Base-by-base conservation (phyloP, 2,888 invertebrate species). In the Epiblema foenella region DNA sequence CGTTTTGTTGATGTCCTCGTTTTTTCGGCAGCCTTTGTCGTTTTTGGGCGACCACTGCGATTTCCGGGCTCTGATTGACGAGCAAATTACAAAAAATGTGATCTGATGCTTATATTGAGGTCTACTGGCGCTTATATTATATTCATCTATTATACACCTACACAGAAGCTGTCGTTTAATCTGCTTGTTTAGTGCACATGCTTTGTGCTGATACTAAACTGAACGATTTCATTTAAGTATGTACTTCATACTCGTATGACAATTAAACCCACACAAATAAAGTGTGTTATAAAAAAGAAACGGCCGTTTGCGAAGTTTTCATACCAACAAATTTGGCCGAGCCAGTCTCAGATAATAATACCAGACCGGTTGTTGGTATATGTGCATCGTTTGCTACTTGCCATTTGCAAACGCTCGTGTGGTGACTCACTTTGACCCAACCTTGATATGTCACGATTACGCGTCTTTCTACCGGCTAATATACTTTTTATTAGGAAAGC, bases 11-110 rank as follows among this genome's bases (percentile, higher is more conserved):
- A 83, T 79, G 83, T 80, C 78, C 81, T 81, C 81, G 85, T 89
- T 88, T 89, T 89, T 88, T 84, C 84, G 83, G 76, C 76, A 77
- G 81, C 81, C 85, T 87, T 88, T 86, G 88, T 88, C 86, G 86
- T 88, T 88, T 89, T 87, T 78, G 80, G 83, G 80, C 80, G 82
- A 79, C 80, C 83, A 83, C 81, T 82, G 81, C 80, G 78, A 85
- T 85, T 87, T 88, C 85, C 87, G 84, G 83, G 77, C 82, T 78
- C 74, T 75, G 76, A 75, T 74, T 73, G 78, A 76, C 75, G 77
- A 75, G 72, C 78, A 77, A 83, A 82, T 80, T 77, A 73, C 75
- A 78, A 78, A 81, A 77, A 84, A 83, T 82, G 79, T 73, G 77
- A 80, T 78, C 79, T 75, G n/a, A n/a, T n/a, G n/a, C n/a, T n/a